These are phyloP conservation scores for Setipinna tenuifilis DNA, from an alignment of 2,797 vertebrate species.

Conservation along the genomic window DNA sequence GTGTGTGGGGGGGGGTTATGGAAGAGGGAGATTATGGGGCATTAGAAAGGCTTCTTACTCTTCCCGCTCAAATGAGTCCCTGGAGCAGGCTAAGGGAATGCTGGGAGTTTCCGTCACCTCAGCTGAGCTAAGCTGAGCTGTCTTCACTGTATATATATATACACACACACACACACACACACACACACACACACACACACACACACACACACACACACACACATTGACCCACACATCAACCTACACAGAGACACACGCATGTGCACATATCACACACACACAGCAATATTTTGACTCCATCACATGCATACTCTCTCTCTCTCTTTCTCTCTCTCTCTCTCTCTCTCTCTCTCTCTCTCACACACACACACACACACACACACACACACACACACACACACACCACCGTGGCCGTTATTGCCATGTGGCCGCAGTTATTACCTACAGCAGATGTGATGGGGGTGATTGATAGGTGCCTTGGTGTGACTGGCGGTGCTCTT, in stretches of 20 bases:
- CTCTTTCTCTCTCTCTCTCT: not conserved
- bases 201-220: conserved; percentile 8
- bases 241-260: not conserved
- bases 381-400: not conserved
- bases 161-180: conserved; percentile 2
- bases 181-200: not conserved
- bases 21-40: conserved; percentile 66
- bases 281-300: not conserved
- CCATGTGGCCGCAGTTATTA: conserved; percentile 22
- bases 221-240: not conserved
- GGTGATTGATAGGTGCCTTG: conserved; percentile 50
- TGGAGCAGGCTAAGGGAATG: conserved; percentile 41
- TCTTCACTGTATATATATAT: not conserved
- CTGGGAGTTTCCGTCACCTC: not conserved
- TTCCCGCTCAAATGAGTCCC: conserved; percentile 63
- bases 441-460: conserved; percentile 48
- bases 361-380: not conserved
- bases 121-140: not conserved
- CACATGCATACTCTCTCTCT: not conserved
- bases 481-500: conserved; percentile 47
- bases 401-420: not conserved
- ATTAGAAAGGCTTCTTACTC: conserved; percentile 64
- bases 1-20: conserved; percentile 59
- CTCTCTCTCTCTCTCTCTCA: too few species aligned
- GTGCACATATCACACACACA: not conserved